Conservation (phyloP, 1,140 invertebrate species). For the Drosophila melanica region DNA sequence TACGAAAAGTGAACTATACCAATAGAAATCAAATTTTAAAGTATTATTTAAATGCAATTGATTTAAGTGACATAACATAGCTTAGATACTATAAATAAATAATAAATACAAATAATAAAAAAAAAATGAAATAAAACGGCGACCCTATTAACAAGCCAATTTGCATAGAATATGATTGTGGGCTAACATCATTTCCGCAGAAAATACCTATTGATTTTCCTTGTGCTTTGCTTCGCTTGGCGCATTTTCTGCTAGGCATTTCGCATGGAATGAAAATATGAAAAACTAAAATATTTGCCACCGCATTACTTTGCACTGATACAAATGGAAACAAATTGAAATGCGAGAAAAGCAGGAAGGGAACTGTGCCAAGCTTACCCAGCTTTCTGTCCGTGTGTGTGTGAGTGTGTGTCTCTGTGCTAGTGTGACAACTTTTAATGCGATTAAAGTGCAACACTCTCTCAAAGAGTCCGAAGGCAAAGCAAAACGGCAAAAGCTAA, state of each 20-base stretch:
- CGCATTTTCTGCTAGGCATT: conserved; percentile 26
- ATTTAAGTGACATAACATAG: background rate
- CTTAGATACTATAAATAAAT: conserved; percentile 3
- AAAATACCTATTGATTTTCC: conserved; percentile 69
- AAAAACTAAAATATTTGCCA: conserved; percentile 59
- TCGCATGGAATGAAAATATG: conserved; percentile 51
- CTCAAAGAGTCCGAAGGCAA: conserved; percentile 36
- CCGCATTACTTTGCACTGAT: conserved; percentile 58
- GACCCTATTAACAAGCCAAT: conserved; percentile 34
- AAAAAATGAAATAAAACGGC: conserved; percentile 13
- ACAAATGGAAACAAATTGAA: conserved; percentile 18
- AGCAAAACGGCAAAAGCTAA: conserved; percentile 28
- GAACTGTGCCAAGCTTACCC: conserved; percentile 55
- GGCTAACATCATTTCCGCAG: conserved; percentile 25
- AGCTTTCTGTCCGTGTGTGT: conserved; percentile 19
- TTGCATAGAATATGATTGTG: conserved; percentile 20
- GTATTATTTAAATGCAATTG: background rate
- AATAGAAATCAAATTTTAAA: background rate
- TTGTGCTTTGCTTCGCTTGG: conserved; percentile 1
- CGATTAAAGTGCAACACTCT: conserved; percentile 81
- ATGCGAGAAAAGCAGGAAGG: conserved; percentile 25
- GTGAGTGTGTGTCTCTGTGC: conserved; percentile 37
- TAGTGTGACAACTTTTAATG: conserved; percentile 77
- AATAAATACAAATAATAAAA: background rate
- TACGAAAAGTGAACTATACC: background rate